Conservation (phyloP, 2,797 vertebrate species). For the Periparus ater region DNA sequence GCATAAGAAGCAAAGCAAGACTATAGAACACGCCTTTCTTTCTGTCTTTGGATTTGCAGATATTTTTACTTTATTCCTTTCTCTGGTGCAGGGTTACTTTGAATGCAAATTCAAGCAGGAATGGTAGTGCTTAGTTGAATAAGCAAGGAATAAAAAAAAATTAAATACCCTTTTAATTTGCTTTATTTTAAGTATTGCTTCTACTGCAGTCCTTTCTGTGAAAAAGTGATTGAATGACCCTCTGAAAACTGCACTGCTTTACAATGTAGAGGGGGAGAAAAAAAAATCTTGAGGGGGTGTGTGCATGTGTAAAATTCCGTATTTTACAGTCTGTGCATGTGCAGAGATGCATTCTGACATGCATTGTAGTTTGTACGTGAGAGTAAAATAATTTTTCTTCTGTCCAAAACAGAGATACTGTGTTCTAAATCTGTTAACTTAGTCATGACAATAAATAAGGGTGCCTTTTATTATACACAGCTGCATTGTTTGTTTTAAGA, state of each 20-base stretch:
- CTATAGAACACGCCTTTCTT: slow-evolving; percentile 33
- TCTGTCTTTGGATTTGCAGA: not conserved
- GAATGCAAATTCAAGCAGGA: not conserved
- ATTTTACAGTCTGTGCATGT: slow-evolving; percentile 14
- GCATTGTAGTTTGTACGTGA: slow-evolving; percentile 38
- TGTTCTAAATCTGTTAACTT: slow-evolving; percentile 61
- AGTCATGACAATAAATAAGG: slow-evolving; percentile 66
- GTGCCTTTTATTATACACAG: slow-evolving; percentile 65
- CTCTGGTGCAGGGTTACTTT: not conserved
- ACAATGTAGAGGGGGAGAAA: not conserved
- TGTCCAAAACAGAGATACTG: slow-evolving; percentile 52
- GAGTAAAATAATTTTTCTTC: slow-evolving; percentile 58
- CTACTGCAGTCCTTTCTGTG: slow-evolving; percentile 11
- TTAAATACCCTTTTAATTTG: not conserved
- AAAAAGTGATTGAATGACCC: slow-evolving; percentile 42
- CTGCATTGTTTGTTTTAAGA: slow-evolving; percentile 67
- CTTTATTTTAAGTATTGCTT: slow-evolving; percentile 19
- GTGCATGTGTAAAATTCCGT: slow-evolving; percentile 20
- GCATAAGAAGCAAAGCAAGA: slow-evolving; percentile 24
- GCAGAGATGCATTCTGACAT: slow-evolving; percentile 37
- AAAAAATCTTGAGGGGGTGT: not conserved
- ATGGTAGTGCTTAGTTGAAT: not conserved
- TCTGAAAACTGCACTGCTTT: slow-evolving; percentile 54
- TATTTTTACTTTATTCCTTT: slow-evolving; percentile 16
- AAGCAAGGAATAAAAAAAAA: not conserved